A percentile compares a stretch with the other conserved stretches of the same genome.
phyloP scores from a whole-genome alignment of 2,113 vertebrate genomes.

The Labrus mixtus region DNA sequence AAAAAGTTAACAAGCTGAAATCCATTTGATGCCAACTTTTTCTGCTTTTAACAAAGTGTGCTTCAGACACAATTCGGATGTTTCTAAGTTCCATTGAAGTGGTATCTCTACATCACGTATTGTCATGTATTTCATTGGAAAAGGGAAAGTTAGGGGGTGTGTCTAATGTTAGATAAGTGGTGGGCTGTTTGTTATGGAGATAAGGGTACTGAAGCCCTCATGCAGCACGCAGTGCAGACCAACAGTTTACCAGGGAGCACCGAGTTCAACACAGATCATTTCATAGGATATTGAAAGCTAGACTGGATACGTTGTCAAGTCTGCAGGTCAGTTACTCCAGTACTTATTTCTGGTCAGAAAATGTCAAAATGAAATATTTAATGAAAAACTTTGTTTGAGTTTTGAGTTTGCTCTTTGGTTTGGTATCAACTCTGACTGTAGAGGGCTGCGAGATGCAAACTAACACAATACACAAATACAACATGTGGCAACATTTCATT shows the following conservation, averaged over 20 bases:
- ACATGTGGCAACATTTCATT: not conserved
- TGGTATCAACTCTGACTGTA: no score
- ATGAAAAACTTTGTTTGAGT: no score
- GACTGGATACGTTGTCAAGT: not conserved
- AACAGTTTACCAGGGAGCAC: not conserved
- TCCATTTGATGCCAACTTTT: no score
- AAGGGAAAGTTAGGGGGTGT: not conserved
- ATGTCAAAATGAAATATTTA: no score
- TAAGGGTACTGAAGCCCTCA: not conserved
- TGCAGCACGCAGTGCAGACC: slow-evolving; percentile 9
- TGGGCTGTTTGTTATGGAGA: slow-evolving; percentile 32
- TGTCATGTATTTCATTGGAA: not conserved
- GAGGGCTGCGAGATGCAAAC: no score
- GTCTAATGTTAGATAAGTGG: not conserved
- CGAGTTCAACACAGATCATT: not conserved
- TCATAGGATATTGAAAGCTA: not conserved
- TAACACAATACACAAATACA: no score
- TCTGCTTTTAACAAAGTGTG: no score
- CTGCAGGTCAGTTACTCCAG: no score
- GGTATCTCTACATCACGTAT: not conserved
- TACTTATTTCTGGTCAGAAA: not conserved
- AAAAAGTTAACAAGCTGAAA: no score
- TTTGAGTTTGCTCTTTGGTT: no score
- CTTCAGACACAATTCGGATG: not conserved
- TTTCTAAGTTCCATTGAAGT: not conserved